Evolutionary conservation across 2,113 vertebrate genomes (phyloP).

Genomic region (Panthera uncia): DNA sequence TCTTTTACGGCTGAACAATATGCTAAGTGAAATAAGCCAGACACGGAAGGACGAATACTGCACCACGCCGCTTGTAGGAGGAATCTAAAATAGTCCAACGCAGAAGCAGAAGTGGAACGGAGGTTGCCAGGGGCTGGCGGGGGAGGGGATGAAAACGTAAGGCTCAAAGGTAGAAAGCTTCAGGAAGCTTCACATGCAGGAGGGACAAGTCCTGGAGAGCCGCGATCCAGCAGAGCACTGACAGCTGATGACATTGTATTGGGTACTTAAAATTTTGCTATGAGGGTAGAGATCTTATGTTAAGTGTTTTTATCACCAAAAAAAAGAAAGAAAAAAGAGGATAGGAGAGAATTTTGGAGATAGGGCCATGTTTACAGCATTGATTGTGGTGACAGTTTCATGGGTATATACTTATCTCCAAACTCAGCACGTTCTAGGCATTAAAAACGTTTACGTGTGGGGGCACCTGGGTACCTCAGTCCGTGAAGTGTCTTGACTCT

Average conservation of each 20-base stretch:
- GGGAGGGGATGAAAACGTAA: accelerated
- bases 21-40: neutral
- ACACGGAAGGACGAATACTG: neutral
- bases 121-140: neutral
- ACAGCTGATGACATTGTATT: neutral
- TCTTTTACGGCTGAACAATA: neutral
- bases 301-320: neutral
- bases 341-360: neutral
- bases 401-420: neutral
- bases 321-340: neutral
- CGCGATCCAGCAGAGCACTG: accelerated
- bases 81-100: neutral
- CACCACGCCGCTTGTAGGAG: accelerated
- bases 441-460: too few relatives aligned
- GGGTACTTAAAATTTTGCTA: too few relatives aligned
- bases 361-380: neutral
- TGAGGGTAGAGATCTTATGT: neutral
- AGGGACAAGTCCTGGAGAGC: neutral
- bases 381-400: neutral
- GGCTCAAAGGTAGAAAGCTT: neutral
- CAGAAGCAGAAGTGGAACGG: neutral
- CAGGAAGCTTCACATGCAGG: neutral
- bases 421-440: neutral
- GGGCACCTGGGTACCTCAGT: too few relatives aligned
- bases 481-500: too few relatives aligned